These are phyloP conservation scores for Chascanopsetta lugubris DNA, from an alignment of 2,113 vertebrate species.

Conservation along the genomic window DNA sequence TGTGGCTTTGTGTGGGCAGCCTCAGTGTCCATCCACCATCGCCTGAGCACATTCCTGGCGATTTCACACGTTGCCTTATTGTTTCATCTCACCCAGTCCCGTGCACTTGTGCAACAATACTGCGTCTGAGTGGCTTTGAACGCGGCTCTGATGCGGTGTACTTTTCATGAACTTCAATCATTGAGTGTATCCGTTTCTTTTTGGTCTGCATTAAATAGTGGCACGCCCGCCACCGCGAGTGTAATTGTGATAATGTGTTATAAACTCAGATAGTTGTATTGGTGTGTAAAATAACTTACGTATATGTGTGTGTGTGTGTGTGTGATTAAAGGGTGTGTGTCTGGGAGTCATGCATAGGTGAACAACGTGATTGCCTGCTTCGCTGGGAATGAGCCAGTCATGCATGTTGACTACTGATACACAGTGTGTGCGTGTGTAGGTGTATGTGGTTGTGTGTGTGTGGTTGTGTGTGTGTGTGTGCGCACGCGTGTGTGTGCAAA, in stretches of 20 bases:
- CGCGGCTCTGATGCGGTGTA: slow-evolving; percentile 1
- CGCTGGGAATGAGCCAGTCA: slow-evolving; percentile 54
- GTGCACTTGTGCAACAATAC: not conserved
- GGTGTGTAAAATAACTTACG: slow-evolving; percentile 42
- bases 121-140: not conserved
- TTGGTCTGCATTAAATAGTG: not conserved
- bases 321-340: slow-evolving; percentile 45
- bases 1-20: too few relatives aligned
- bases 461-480: not conserved
- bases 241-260: slow-evolving; percentile 16
- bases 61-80: not conserved
- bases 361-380: slow-evolving; percentile 66
- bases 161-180: not conserved
- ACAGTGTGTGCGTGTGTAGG: slow-evolving; percentile 16
- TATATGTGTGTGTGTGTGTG: too few relatives aligned
- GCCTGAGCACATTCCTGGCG: not conserved
- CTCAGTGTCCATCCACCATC: not conserved
- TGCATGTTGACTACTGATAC: slow-evolving; percentile 64
- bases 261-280: slow-evolving; percentile 33
- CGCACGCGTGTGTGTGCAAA: not conserved
- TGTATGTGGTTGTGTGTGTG: not conserved
- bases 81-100: slow-evolving; percentile 5
- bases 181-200: not conserved
- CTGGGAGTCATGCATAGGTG: slow-evolving; percentile 59
- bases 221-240: slow-evolving; percentile 2